These are phyloP conservation scores for Pluvialis apricaria DNA, from an alignment of 2,113 vertebrate genomes.

Conservation along the genomic window DNA sequence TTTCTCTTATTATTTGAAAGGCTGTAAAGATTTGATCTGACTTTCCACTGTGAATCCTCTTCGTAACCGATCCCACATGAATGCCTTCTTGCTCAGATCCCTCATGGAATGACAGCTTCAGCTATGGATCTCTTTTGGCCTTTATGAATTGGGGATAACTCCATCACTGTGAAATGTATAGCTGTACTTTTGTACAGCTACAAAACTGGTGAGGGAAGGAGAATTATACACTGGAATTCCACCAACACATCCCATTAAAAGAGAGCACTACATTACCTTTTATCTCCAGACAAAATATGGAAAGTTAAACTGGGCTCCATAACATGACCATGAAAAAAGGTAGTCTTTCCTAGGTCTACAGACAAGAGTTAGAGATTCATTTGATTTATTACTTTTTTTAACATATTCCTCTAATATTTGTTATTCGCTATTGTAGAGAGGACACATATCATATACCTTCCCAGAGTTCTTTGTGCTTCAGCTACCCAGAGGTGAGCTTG, in stretches of 20 bases:
- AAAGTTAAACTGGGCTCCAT: background rate
- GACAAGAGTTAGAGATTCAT: background rate
- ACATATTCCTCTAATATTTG: background rate
- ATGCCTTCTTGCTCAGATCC: background rate
- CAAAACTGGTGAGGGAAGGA: background rate
- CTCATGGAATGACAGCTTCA: background rate
- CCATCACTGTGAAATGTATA: background rate
- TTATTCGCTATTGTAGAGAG: background rate
- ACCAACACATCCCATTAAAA: background rate
- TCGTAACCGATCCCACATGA: background rate
- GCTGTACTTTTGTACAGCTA: background rate
- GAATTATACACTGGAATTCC: background rate
- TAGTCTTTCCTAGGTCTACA: background rate
- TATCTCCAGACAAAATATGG: background rate
- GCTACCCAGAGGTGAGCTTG: background rate
- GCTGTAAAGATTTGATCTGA: background rate
- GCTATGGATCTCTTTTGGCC: background rate
- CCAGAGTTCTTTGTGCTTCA: background rate
- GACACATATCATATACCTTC: background rate
- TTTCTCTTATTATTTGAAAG: background rate
- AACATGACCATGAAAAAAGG: background rate
- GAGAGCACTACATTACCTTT: background rate
- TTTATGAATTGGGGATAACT: background rate
- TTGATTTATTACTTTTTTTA: background rate
- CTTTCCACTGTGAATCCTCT: background rate